phyloP scores from a whole-genome alignment of 2,797 vertebrate species.

The Muraenolepis orangiensis region DNA sequence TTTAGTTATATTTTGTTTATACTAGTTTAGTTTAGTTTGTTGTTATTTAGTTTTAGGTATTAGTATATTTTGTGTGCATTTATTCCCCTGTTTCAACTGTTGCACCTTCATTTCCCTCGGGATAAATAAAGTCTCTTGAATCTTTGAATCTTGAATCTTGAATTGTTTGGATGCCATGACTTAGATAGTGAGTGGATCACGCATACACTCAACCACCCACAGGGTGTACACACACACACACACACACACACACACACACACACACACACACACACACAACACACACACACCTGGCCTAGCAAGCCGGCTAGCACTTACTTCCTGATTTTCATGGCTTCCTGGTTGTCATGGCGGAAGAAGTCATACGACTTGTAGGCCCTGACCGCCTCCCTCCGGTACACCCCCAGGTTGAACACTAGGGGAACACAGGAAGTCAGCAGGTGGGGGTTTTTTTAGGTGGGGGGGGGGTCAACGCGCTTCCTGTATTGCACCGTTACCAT shows the following conservation, averaged over 20 bases:
- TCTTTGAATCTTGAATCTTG: no score
- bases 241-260: neutral
- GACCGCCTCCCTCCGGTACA: constrained; percentile 93
- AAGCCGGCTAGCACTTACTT: constrained; percentile 77
- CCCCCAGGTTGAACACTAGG: constrained; percentile 94
- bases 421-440: constrained; percentile 31
- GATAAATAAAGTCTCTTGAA: no score
- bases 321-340: constrained; percentile 95
- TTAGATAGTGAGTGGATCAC: neutral
- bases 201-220: neutral
- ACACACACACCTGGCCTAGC: neutral
- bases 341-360: constrained; percentile 96
- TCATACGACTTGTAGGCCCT: constrained; percentile 94
- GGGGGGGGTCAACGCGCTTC: neutral
- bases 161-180: neutral
- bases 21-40: no score
- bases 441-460: no score
- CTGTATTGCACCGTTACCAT: neutral
- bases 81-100: no score
- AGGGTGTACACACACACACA: neutral
- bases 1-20: no score
- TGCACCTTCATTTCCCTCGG: no score
- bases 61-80: no score
- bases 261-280: no score
- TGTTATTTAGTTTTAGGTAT: no score